These are phyloP conservation scores for Amphiprion ocellaris DNA, from an alignment of 2,113 vertebrate genomes.

Conservation along the genomic window DNA sequence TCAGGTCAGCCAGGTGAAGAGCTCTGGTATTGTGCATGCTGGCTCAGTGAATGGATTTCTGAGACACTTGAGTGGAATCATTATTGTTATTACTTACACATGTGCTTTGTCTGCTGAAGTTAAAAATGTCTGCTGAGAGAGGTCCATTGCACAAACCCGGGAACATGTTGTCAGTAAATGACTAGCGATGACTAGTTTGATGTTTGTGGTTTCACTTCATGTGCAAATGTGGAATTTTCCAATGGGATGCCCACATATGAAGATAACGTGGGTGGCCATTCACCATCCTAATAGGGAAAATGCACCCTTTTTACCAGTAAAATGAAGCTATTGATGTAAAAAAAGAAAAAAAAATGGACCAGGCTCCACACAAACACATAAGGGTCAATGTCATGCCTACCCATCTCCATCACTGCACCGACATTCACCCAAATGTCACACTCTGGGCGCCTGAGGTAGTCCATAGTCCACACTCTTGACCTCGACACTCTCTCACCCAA, in stretches of 20 bases:
- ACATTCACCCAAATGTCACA: conserved; percentile 62
- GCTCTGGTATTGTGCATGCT: background rate
- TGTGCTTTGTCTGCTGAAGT: background rate
- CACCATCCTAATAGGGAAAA: too few relatives aligned
- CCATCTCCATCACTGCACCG: conserved; percentile 28
- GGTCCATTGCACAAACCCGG: background rate
- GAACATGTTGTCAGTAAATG: background rate
- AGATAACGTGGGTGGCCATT: too few relatives aligned
- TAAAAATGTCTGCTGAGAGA: background rate
- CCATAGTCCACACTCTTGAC: conserved; percentile 53
- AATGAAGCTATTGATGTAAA: too few relatives aligned
- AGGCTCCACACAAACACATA: too few relatives aligned
- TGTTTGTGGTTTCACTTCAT: background rate
- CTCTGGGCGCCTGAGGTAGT: conserved; percentile 27
- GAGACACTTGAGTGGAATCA: background rate
- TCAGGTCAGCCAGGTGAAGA: background rate
- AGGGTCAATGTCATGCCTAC: conserved; percentile 27
- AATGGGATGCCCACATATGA: background rate
- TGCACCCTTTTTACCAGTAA: too few relatives aligned
- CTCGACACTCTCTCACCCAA: conserved; percentile 67
- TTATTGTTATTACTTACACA: conserved; percentile 18
- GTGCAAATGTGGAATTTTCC: background rate
- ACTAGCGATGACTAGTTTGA: background rate
- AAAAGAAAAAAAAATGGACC: too few relatives aligned
- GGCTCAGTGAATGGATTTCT: background rate